Evolutionary conservation across 2,797 vertebrate species (phyloP).

Genomic region (Gymnothorax javanicus): DNA sequence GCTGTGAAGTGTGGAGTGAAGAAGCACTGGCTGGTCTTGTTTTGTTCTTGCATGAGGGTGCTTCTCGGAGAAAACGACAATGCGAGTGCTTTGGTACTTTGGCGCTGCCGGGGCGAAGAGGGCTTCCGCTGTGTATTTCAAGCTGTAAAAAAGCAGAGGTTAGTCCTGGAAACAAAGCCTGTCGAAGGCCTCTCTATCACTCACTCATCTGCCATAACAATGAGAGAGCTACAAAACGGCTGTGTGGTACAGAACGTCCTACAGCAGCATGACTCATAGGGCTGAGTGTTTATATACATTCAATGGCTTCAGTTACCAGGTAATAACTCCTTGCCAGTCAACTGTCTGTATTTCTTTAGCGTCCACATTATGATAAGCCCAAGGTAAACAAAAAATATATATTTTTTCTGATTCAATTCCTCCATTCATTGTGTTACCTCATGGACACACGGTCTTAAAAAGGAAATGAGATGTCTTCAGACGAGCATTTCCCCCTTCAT

Average conservation of each 20-base stretch:
- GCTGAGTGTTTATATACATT: neutral
- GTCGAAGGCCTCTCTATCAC: neutral
- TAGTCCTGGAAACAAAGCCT: neutral
- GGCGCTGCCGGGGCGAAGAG: neutral
- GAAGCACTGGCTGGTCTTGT: neutral
- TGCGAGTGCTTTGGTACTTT: neutral
- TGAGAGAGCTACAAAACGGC: neutral
- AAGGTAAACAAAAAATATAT: neutral
- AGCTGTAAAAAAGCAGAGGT: neutral
- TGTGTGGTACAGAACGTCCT: neutral
- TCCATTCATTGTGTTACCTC: neutral
- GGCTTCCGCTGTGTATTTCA: neutral
- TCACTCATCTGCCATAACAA: neutral
- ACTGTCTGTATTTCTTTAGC: neutral
- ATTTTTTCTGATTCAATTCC: neutral
- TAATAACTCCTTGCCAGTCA: neutral
- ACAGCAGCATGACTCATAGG: neutral
- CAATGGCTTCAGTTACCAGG: neutral
- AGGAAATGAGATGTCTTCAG: neutral
- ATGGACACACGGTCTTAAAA: neutral
- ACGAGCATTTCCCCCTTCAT: neutral
- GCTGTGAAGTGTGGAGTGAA: neutral
- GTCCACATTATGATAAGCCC: neutral
- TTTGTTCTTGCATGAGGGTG: neutral
- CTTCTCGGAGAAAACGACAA: neutral